Evolutionary conservation across 2,888 invertebrate species (phyloP).

Genomic region (Gastrophysa polygoni): DNA sequence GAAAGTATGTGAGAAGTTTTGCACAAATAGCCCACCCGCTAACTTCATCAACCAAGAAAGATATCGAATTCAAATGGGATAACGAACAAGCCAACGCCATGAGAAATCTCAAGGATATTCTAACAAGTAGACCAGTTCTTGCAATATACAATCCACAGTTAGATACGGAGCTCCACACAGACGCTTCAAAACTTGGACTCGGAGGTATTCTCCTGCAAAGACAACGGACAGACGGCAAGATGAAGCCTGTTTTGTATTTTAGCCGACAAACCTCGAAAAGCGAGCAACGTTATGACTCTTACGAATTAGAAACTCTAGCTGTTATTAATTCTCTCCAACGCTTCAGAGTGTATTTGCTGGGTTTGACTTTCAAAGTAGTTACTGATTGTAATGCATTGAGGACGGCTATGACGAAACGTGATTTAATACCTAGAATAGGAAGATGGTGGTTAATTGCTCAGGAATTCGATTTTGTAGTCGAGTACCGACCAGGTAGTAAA

Average conservation of each 20-base stretch:
- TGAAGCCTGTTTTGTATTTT: constrained; percentile 23
- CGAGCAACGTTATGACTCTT: constrained; percentile 37
- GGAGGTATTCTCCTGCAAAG: constrained; percentile 27
- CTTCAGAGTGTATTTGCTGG: constrained; percentile 21
- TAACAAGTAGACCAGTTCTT: constrained; percentile 31
- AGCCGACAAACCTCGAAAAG: constrained; percentile 35
- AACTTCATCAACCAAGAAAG: constrained; percentile 34
- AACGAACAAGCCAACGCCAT: constrained; percentile 6
- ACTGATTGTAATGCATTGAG: constrained; percentile 39
- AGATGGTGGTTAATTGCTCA: constrained; percentile 46
- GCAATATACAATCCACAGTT: constrained; percentile 34
- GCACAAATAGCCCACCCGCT: constrained; percentile 37
- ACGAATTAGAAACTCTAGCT: constrained; percentile 32
- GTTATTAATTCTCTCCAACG: constrained; percentile 21
- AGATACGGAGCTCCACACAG: constrained; percentile 36
- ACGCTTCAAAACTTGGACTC: constrained; percentile 33
- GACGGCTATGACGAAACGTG: constrained; percentile 33
- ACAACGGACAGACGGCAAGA: constrained; percentile 11
- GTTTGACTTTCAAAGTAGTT: constrained; percentile 19
- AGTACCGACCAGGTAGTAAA: constrained; percentile 39
- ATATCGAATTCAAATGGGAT: constrained; percentile 20
- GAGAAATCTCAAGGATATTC: constrained; percentile 4
- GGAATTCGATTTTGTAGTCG: constrained; percentile 45
- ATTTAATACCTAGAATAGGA: constrained; percentile 44
- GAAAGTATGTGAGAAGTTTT: constrained; percentile 40